Conservation (phyloP, 2,113 vertebrate species). For the Misgurnus mizolepis region DNA sequence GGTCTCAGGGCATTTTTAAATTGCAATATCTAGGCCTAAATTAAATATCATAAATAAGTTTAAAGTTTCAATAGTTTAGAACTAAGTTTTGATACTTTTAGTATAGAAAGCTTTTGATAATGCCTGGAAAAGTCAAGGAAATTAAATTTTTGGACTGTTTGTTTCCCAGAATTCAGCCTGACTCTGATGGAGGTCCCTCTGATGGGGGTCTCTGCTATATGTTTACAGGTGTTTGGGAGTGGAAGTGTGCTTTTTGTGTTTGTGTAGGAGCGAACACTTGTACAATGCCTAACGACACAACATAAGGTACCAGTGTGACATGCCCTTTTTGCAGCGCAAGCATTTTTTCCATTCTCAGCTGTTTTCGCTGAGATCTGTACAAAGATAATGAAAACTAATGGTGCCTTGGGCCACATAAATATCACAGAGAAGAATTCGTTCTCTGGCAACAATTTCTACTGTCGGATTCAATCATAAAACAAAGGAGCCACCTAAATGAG, state of each 20-base stretch:
- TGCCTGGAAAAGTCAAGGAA: too few relatives aligned
- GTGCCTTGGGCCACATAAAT: not conserved
- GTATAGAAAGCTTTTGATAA: too few relatives aligned
- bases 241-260: not conserved
- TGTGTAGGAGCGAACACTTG: not conserved
- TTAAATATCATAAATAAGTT: too few relatives aligned
- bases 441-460: not conserved
- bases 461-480: not conserved
- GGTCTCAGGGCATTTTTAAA: too few relatives aligned
- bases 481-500: not conserved
- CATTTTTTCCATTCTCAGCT: slow-evolving; percentile 25
- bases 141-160: not conserved
- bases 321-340: not conserved
- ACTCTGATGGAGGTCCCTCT: slow-evolving; percentile 16
- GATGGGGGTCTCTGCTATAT: slow-evolving; percentile 6
- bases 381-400: slow-evolving; percentile 14
- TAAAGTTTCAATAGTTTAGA: too few relatives aligned
- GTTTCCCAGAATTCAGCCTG: not conserved
- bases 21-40: too few relatives aligned
- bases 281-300: slow-evolving; percentile 22
- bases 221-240: slow-evolving; percentile 19
- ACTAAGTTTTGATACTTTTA: too few relatives aligned
- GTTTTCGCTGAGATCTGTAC: not conserved
- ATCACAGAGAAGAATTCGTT: not conserved
- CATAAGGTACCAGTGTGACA: slow-evolving; percentile 12